These are phyloP conservation scores for Poecilia latipinna DNA, from an alignment of 2,113 vertebrate species.

Conservation along the genomic window DNA sequence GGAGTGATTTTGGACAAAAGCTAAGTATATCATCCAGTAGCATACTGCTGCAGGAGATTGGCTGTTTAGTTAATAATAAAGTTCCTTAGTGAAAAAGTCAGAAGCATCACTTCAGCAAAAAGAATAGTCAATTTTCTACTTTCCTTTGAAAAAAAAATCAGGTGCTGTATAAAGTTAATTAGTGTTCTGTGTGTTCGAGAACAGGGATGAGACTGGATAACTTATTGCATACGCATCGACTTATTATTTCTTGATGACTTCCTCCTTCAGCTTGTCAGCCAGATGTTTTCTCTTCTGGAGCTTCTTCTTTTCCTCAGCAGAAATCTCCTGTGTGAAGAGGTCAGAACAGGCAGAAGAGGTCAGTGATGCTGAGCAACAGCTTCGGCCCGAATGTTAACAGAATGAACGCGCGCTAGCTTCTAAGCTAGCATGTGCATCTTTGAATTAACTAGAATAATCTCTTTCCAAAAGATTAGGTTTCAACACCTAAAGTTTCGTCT, in stretches of 20 bases:
- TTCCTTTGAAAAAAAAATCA: conserved; percentile 4
- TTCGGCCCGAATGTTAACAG: neutral
- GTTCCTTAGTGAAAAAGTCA: neutral
- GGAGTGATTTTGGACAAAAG: neutral
- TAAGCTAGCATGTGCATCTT: neutral
- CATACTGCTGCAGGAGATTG: too few relatives aligned
- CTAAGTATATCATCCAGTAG: neutral
- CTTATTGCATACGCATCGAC: conserved; percentile 19
- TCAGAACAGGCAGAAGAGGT: conserved; percentile 10
- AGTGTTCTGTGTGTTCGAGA: neutral
- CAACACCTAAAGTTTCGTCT: too few relatives aligned
- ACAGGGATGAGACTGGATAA: neutral
- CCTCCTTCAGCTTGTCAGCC: conserved; percentile 96
- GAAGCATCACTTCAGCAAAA: neutral
- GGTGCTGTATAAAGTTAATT: neutral
- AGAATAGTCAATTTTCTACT: conserved; percentile 14
- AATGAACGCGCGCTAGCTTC: neutral
- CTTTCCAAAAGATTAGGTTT: neutral
- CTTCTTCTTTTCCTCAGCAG: conserved; percentile 90
- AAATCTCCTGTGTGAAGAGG: conserved; percentile 78
- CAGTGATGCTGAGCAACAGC: neutral
- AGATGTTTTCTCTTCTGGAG: conserved; percentile 93
- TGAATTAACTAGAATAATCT: neutral
- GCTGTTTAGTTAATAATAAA: neutral
- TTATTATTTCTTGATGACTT: conserved; percentile 96